Conservation (phyloP, 2,888 invertebrate genomes). For the Aradus depressus region DNA sequence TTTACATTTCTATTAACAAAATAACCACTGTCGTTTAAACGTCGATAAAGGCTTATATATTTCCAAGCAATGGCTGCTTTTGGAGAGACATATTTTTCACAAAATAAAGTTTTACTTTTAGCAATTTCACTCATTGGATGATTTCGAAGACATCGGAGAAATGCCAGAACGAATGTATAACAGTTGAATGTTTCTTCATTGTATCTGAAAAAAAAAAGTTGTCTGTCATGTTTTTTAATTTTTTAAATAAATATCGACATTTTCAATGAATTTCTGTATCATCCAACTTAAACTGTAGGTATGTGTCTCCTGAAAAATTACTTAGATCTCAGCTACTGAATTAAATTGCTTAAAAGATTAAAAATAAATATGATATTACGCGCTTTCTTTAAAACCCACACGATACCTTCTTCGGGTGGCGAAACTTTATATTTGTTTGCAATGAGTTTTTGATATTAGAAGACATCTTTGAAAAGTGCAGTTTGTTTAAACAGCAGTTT, state of each 20-base stretch:
- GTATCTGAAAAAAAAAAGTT: conserved; percentile 42
- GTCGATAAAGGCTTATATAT: conserved; percentile 70
- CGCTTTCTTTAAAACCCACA: too few species aligned
- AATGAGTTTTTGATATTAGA: too few species aligned
- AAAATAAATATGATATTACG: too few species aligned
- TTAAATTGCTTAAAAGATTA: too few species aligned
- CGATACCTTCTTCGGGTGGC: too few species aligned
- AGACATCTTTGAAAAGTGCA: too few species aligned
- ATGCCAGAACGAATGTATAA: conserved; percentile 73
- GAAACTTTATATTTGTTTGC: too few species aligned
- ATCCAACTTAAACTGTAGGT: too few species aligned
- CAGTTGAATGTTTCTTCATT: conserved; percentile 70
- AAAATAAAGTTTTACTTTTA: conserved; percentile 55
- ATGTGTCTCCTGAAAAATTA: too few species aligned
- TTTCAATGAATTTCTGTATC: conserved; percentile 1
- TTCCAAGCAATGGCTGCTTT: conserved; percentile 71
- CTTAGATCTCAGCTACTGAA: too few species aligned
- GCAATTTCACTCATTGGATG: conserved; percentile 59
- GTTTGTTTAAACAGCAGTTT: too few species aligned
- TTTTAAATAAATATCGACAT: neutral
- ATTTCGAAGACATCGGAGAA: conserved; percentile 60
- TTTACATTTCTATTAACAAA: conserved; percentile 22
- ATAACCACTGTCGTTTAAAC: conserved; percentile 42
- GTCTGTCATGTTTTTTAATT: neutral
- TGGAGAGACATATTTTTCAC: conserved; percentile 69